Base-by-base conservation (phyloP, 1,140 invertebrate genomes). In the Eurosta solidaginis region DNA sequence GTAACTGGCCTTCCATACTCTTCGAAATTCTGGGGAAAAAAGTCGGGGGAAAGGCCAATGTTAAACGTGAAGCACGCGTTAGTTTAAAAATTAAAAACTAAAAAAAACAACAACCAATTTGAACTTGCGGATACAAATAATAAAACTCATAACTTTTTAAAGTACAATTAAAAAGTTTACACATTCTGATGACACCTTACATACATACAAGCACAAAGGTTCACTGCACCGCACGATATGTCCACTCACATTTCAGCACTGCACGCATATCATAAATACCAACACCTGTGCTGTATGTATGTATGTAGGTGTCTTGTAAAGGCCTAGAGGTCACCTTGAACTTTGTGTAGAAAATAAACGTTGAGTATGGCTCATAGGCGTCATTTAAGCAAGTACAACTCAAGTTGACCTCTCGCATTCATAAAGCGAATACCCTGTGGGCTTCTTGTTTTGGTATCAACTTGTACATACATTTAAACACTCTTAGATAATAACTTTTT, bases 241-340 rank as follows among this genome's bases (percentile, higher is more conserved):
- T 10, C 36, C 4, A 40, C 33, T 40, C 27, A 68, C 33, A 27
- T 68, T 20, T n/a, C n/a, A n/a, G n/a, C n/a, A n/a, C n/a, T 22
- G 59, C 33, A 40, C 50, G 20, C 27, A 12, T 14, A 9, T 17
- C 7, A 4, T 47, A n/a, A 12, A 47, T 14, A 12, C 45, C 45
- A 47, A 17, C 14, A 47, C n/a, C n/a, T n/a, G n/a, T n/a, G n/a
- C n/a, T 9, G 12, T 9, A 47, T 9, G 14, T 47, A n/a, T 17
- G n/a, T 17, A 47, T n/a, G n/a, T 47, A 22, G 4, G 4, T n/a
- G 20, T 25, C 49, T 22, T 68, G 40, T 22, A 40, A 27, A 68
- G n/a, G 45, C n/a, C 33, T 33, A 68, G 59, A 68, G 59, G 59
- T 68, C 59, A n/a, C 59, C 59, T 68, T 68, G 59, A 68, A 68